Evolutionary conservation across 1,140 invertebrate species (phyloP).

Genomic region (Papilio xuthus): DNA sequence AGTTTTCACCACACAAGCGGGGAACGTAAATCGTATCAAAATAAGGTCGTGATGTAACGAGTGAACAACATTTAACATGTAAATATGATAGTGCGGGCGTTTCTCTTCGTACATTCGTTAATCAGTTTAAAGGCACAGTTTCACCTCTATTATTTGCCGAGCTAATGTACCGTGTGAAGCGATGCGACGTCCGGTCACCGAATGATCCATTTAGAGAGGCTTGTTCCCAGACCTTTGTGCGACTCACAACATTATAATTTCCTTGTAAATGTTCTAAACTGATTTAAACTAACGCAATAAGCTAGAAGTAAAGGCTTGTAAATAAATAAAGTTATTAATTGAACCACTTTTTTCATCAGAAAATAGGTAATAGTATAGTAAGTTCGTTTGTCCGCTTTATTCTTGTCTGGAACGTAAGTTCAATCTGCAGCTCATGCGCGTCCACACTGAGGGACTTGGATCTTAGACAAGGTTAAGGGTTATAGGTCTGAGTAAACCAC

Average conservation of each 20-base stretch:
- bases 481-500: no score
- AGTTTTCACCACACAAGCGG: no score
- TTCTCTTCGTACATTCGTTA: neutral
- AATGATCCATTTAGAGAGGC: constrained; percentile 26
- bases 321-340: neutral
- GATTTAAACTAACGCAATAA: neutral
- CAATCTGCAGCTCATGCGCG: no score
- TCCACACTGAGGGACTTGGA: no score
- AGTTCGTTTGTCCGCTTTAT: no score
- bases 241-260: neutral
- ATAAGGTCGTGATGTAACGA: neutral
- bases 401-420: no score
- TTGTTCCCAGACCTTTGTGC: constrained; percentile 8
- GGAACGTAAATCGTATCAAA: constrained; percentile 2
- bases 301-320: neutral
- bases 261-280: neutral
- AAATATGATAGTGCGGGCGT: constrained; percentile 13
- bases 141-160: constrained; percentile 30
- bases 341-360: neutral
- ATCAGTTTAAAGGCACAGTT: constrained; percentile 29
- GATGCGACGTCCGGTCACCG: constrained; percentile 24
- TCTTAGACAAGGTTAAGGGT: no score
- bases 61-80: constrained; percentile 10
- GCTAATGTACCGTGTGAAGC: constrained; percentile 29
- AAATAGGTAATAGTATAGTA: no score